Base-by-base conservation (phyloP, 2,797 vertebrate genomes). In the Enteromius afrohamiltoni region DNA sequence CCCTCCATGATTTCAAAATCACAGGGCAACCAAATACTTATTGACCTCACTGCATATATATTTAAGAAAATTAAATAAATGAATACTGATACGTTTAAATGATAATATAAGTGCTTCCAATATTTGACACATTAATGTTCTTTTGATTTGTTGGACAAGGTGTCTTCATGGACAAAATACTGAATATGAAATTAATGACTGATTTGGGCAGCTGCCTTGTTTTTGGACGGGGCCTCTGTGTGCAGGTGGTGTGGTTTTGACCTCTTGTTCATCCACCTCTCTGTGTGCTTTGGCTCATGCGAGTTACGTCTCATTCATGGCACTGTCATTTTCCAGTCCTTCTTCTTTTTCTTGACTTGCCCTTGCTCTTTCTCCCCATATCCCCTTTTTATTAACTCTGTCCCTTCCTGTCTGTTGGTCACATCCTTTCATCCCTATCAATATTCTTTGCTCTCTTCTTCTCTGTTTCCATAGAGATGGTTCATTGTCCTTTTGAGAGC, bases 361-460 rank as follows among this genome's bases (percentile, higher is more conserved):
- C 76, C 42, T 71, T 87, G 89, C 87, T 91, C 89, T 88, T 88
- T 84, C 83, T 64, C 53, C 68, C 86, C 67, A 85, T 87, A 93
- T 90, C 89, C 88, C 62, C 34, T 64, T 67, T 80, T 93, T 93
- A 92, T 92, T 84, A 89, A 80, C 85, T 92, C 88, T 91, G 87
- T 89, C 89, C 55, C 85, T 85, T 90, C 89, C 88, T 87, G 90
- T 75, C 86, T 82, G 80, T 83, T 74, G 82, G 80, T 85, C 53
- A 90, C 88, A 89, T 85, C 85, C 88, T 86, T 92, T 89, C 77
- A 85, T 88, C 82, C 62, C 62, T 91, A 86, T 86, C 77, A 90
- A 94, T 93, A 93, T 93, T 88, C 84, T 87, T 83, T 81, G 75
- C 90, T 90, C 89, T 85, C 87, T 68, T 76, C 89, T 87, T 90